Percentiles rank a stretch among this genome's conserved stretches.
Evolutionary conservation across 2,888 invertebrate species (phyloP).

Genomic region (Troides aeacus): DNA sequence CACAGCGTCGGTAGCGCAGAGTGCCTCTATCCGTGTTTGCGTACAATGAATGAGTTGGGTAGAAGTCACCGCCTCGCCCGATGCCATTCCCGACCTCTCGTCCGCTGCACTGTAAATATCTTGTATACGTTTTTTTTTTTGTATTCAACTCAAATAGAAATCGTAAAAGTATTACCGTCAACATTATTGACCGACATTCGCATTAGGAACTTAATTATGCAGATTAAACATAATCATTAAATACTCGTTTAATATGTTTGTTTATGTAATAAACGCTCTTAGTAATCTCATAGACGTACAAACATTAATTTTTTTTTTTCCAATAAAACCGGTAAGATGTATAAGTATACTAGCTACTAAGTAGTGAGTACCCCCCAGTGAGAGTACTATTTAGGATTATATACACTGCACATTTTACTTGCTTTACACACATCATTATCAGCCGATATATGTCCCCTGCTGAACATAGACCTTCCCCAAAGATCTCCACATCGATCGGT

Average conservation of each 20-base stretch:
- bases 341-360: too few species aligned
- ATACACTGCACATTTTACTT: too few species aligned
- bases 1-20: conserved; percentile 36
- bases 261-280: conserved; percentile 12
- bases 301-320: background rate
- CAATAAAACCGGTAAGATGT: too few species aligned
- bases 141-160: conserved; percentile 25
- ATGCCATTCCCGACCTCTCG: conserved; percentile 28
- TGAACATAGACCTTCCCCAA: too few species aligned
- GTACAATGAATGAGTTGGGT: conserved; percentile 42
- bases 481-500: too few species aligned
- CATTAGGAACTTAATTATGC: conserved; percentile 11
- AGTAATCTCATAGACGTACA: conserved; percentile 31
- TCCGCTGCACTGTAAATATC: conserved; percentile 21
- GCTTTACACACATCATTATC: too few species aligned
- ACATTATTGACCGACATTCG: conserved; percentile 11
- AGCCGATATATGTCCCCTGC: too few species aligned
- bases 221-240: conserved; percentile 14
- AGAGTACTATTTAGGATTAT: too few species aligned
- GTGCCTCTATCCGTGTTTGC: conserved; percentile 36
- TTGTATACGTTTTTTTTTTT: conserved; percentile 15
- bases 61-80: conserved; percentile 34
- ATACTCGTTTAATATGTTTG: conserved; percentile 10
- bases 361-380: too few species aligned
- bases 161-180: conserved; percentile 9